Percentiles rank a stretch among this genome's conserved stretches.
phyloP scores from a whole-genome alignment of 2,797 vertebrate genomes.

The Erithacus rubecula region DNA sequence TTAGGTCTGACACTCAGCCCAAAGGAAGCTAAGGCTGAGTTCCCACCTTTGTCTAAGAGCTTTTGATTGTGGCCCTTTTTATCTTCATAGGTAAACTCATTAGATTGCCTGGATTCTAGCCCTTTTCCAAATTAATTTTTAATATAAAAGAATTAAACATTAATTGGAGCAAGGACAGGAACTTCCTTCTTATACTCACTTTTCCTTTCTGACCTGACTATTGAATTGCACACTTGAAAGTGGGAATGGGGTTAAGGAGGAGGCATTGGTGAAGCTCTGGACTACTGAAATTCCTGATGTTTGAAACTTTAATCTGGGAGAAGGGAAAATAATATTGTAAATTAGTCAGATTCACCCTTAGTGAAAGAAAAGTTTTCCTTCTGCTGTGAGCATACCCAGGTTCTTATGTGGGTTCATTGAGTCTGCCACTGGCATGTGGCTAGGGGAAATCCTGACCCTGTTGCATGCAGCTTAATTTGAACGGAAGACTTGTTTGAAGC shows the following conservation, averaged over 20 bases:
- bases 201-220: slow-evolving; percentile 32
- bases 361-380: neutral
- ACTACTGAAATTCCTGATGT: neutral
- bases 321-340: neutral
- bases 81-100: neutral
- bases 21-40: neutral
- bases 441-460: neutral
- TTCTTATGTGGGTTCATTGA: neutral
- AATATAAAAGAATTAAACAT: slow-evolving; percentile 40
- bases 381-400: neutral
- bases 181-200: neutral
- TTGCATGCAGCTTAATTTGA: neutral
- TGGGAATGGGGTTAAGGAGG: neutral
- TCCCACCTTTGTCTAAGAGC: neutral
- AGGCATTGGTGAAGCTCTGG: neutral
- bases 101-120: neutral
- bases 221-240: slow-evolving; percentile 20
- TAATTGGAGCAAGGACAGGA: neutral
- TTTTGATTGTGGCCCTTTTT: neutral
- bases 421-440: neutral
- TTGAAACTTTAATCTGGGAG: neutral
- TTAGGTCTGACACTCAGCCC: neutral
- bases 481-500: neutral
- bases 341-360: neutral
- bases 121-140: slow-evolving; percentile 44